Evolutionary conservation across 2,888 invertebrate genomes (phyloP), one percentile per base, ranked within the genome.

Genomic region (Sesia bembeciformis): DNA sequence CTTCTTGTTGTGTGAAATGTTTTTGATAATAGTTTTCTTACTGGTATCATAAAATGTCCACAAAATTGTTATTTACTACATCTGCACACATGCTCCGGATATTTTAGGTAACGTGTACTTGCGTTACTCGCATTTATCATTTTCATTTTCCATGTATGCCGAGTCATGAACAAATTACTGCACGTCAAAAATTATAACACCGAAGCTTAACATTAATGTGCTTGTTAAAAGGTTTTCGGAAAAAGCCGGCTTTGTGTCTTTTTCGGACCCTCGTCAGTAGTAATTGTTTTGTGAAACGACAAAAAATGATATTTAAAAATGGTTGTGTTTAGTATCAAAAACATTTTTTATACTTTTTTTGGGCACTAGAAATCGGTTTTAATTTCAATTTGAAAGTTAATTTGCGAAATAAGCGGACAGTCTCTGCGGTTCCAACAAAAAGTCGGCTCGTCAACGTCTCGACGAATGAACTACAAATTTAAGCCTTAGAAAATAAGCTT

Each of bases 401-500:
- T 23, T 23, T 23, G 23, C 23, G 23, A 23, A 23, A 23, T 23
- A 23, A 23, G 23, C 23, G 23, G 23, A 23, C 23, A 23, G 23
- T 23, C 23, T 23, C 23, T 23, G 46, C 4, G n/a, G 46, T 46
- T 46, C 4, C 23, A 46, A 51, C 49, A 53, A 72, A 76, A 73
- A 70, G 64, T 64, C 67, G 59, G 67, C 65, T 70, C 68, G 67
- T 74, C 74, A 69, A 66, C 66, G 64, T 71, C 73, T 71, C 64
- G 71, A 75, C 77, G 74, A 76, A 72, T 74, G 74, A 70, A 77
- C 73, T 76, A 84, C 78, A 78, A 84, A 84, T 84, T 84, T 81
- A 80, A 78, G 77, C 72, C 81, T 78, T 78, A 74, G 75, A 81
- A 84, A 84, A 84, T 81, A 78, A 81, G 80, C 81, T 86, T 84